These are phyloP conservation scores for Elymnias hypermnestra DNA, from an alignment of 1,140 invertebrate species.

Conservation along the genomic window DNA sequence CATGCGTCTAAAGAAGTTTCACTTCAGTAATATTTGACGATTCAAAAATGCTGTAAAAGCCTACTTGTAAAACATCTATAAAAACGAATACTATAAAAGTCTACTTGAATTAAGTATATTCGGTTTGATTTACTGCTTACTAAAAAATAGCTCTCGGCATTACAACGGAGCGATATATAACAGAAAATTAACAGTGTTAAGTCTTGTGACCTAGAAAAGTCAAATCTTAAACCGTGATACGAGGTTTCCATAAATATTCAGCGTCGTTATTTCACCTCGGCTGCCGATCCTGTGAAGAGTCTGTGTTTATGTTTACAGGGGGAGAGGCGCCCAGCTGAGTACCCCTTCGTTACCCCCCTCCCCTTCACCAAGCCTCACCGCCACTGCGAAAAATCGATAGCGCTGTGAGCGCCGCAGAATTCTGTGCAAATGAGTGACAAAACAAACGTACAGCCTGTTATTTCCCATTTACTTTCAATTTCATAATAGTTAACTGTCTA, in stretches of 20 bases:
- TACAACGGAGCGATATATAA: too few relatives aligned
- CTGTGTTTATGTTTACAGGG: constrained; percentile 71
- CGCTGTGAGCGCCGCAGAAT: constrained; percentile 52
- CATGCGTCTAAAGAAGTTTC: too few relatives aligned
- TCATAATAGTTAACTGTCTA: constrained; percentile 1
- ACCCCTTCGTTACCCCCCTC: constrained; percentile 23
- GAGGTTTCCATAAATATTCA: constrained; percentile 69
- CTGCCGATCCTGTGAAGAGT: constrained; percentile 59
- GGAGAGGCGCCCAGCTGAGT: constrained; percentile 53
- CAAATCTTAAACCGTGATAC: constrained; percentile 62
- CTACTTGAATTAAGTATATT: too few relatives aligned
- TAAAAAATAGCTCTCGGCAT: too few relatives aligned
- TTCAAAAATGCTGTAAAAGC: too few relatives aligned
- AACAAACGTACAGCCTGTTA: constrained; percentile 23
- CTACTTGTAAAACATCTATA: too few relatives aligned
- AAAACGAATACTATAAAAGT: too few relatives aligned
- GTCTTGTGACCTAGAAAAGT: constrained; percentile 63
- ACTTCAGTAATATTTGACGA: too few relatives aligned
- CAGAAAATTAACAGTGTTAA: constrained; percentile 34
- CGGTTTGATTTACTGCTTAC: too few relatives aligned
- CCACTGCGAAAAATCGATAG: constrained; percentile 67
- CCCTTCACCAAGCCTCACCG: constrained; percentile 15
- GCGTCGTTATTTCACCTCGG: constrained; percentile 67
- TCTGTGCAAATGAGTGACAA: constrained; percentile 50
- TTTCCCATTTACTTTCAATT: constrained; percentile 2